phyloP scores from a whole-genome alignment of 2,113 vertebrate species.

The Pterocles burchelli region DNA sequence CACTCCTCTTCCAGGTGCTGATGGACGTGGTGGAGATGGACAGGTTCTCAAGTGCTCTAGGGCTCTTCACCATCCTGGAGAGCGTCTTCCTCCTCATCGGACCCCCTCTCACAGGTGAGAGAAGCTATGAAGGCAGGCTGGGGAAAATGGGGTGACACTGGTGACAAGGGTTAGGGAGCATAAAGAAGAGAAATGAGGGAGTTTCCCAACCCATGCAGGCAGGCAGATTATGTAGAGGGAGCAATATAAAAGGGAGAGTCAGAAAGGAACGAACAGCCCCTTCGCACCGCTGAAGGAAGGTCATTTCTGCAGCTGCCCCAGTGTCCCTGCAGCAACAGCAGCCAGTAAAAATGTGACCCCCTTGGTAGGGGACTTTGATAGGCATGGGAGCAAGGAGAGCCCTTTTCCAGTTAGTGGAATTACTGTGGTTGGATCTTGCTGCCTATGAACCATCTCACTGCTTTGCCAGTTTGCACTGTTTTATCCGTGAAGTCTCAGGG shows the following conservation, averaged over 20 bases:
- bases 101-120: slow-evolving; percentile 89
- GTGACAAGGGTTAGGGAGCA: background rate
- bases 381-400: background rate
- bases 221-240: background rate
- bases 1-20: slow-evolving; percentile 89
- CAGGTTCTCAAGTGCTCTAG: slow-evolving; percentile 89
- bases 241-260: background rate
- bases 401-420: background rate
- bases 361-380: background rate
- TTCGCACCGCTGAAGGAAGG: background rate
- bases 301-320: background rate
- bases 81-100: slow-evolving; percentile 85
- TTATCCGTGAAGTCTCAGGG: background rate
- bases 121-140: background rate
- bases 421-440: background rate
- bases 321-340: background rate
- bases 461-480: background rate
- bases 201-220: background rate
- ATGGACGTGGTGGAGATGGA: slow-evolving; percentile 93
- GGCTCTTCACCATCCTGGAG: slow-evolving; percentile 88
- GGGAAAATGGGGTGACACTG: background rate
- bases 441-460: background rate
- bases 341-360: background rate
- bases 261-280: background rate
- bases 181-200: background rate